Conservation (phyloP, 2,113 vertebrate genomes). For the Excalfactoria chinensis region DNA sequence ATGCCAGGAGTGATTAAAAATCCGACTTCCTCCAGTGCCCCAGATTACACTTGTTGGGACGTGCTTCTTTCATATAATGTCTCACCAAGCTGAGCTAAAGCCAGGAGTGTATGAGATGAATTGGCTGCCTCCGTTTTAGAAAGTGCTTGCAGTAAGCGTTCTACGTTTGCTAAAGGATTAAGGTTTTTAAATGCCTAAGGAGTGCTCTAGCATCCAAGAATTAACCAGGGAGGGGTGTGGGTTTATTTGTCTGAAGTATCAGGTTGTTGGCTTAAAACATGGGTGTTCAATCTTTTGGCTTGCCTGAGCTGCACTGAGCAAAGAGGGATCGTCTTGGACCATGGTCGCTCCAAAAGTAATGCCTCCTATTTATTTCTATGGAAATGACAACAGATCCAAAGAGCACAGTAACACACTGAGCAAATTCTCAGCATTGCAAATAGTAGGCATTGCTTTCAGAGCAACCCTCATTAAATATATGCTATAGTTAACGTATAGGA, state of each 20-base stretch:
- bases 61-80: neutral
- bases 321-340: no score
- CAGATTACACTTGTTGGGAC: neutral
- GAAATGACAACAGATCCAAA: no score
- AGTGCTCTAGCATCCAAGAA: neutral
- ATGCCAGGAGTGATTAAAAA: slow-evolving; percentile 20
- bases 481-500: no score
- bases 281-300: no score
- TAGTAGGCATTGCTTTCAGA: no score
- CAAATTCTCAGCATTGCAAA: no score
- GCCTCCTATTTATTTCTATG: no score
- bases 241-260: neutral
- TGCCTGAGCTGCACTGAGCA: no score
- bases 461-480: no score
- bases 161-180: neutral
- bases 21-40: neutral
- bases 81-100: neutral
- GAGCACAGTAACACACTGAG: no score
- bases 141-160: neutral
- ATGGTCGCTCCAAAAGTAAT: no score
- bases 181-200: neutral
- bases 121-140: neutral
- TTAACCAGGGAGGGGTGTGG: neutral
- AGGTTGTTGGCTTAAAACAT: neutral
- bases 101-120: neutral